A percentile compares a stretch with the other conserved stretches of the same genome.
Evolutionary conservation across 2,797 vertebrate genomes (phyloP).

Genomic region (Pristis pectinata): DNA sequence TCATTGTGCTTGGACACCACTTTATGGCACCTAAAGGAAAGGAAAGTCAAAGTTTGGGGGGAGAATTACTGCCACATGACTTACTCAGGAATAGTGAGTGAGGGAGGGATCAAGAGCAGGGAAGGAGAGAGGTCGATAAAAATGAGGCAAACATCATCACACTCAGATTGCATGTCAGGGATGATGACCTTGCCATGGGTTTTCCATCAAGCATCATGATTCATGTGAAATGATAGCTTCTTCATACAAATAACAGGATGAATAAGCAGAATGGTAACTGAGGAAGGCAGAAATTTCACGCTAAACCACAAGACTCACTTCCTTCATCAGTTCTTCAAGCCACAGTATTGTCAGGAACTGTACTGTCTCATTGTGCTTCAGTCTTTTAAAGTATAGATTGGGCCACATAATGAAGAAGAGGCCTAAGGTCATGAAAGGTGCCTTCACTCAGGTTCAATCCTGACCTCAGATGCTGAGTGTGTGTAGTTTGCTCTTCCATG

Average conservation of each 20-base stretch:
- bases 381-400: neutral
- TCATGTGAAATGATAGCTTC: neutral
- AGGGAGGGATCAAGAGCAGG: neutral
- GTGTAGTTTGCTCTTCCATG: too few species aligned
- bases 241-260: neutral
- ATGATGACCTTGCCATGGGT: neutral
- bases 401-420: neutral
- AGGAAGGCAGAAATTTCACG: neutral
- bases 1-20: neutral
- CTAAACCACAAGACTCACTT: neutral
- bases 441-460: too few species aligned
- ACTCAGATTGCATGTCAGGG: neutral
- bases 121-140: neutral
- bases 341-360: neutral
- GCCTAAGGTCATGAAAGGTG: too few species aligned
- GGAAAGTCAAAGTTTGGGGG: neutral
- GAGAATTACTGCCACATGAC: neutral
- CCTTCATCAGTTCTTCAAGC: neutral
- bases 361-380: neutral
- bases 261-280: neutral
- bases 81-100: neutral
- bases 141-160: neutral
- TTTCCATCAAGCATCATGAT: neutral
- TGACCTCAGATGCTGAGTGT: too few species aligned
- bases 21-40: neutral